Conservation (phyloP, 2,888 invertebrate species). For the Troides aeacus region DNA sequence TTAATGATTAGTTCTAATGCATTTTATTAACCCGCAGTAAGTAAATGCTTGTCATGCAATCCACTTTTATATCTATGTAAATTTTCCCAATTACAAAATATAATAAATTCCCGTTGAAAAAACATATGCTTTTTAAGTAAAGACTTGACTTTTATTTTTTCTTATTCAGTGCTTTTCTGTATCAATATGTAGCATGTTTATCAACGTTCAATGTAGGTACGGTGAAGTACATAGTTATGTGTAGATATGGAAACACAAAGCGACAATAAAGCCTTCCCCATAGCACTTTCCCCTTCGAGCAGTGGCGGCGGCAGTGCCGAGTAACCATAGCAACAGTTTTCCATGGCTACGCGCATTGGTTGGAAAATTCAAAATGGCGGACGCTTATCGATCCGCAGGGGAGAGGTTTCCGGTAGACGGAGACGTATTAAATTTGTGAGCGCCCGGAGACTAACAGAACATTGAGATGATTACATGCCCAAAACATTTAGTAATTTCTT, state of each 20-base stretch:
- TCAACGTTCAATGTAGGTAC: slow-evolving; percentile 8
- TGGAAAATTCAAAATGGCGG: slow-evolving; percentile 79
- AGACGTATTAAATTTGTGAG: slow-evolving; percentile 53
- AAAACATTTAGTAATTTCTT: background rate
- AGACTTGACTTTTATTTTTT: no score
- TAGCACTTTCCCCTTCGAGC: slow-evolving; percentile 68
- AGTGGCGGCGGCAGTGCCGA: slow-evolving; percentile 44
- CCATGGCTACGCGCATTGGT: slow-evolving; percentile 76
- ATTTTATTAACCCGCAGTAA: background rate
- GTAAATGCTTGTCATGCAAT: background rate
- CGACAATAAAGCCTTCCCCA: slow-evolving; percentile 58
- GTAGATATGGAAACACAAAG: slow-evolving; percentile 23
- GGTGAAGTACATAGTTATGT: slow-evolving; percentile 9
- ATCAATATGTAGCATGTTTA: background rate
- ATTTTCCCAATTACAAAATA: background rate
- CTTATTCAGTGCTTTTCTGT: background rate
- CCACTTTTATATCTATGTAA: background rate
- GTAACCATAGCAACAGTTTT: slow-evolving; percentile 69
- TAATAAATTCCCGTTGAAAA: background rate
- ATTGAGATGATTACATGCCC: slow-evolving; percentile 1
- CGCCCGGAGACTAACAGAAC: slow-evolving; percentile 38
- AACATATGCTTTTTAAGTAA: no score
- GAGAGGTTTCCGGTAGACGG: slow-evolving; percentile 46
- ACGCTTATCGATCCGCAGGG: slow-evolving; percentile 65
- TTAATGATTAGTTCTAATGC: background rate